A percentile compares a stretch with the other conserved stretches of the same genome.
These are phyloP conservation scores for Nymphicus hollandicus DNA, from an alignment of 2,113 vertebrate species.

Conservation along the genomic window DNA sequence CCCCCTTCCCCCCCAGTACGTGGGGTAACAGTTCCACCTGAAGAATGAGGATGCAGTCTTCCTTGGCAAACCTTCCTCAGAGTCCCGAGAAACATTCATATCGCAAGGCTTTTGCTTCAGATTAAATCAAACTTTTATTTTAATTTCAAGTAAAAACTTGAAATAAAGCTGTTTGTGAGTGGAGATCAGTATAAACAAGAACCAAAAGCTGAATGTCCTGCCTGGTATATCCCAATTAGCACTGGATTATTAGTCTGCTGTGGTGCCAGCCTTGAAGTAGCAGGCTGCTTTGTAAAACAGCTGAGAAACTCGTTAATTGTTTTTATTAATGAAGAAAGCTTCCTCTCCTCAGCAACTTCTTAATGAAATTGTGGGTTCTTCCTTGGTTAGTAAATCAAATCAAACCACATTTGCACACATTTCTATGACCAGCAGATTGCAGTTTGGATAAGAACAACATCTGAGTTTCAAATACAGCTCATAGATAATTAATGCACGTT, in stretches of 20 bases:
- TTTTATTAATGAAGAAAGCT: constrained; percentile 71
- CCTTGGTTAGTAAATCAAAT: constrained; percentile 52
- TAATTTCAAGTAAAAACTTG: background rate
- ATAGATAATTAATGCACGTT: background rate
- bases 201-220: background rate
- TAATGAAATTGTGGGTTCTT: constrained; percentile 50
- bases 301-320: constrained; percentile 60
- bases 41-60: background rate
- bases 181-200: constrained; percentile 22
- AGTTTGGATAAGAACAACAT: background rate
- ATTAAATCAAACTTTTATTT: background rate
- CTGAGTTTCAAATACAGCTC: background rate
- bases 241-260: background rate
- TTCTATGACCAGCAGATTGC: constrained; percentile 15
- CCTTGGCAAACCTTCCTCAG: background rate
- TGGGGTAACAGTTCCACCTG: background rate
- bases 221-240: constrained; percentile 23
- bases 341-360: constrained; percentile 43
- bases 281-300: constrained; percentile 32
- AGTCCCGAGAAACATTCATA: background rate
- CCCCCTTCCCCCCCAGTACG: background rate
- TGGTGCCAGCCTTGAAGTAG: background rate
- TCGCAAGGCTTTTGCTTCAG: background rate
- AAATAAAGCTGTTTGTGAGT: background rate
- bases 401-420: background rate